Evolutionary conservation across 2,797 vertebrate genomes (phyloP).

Genomic region (Chelmon rostratus): DNA sequence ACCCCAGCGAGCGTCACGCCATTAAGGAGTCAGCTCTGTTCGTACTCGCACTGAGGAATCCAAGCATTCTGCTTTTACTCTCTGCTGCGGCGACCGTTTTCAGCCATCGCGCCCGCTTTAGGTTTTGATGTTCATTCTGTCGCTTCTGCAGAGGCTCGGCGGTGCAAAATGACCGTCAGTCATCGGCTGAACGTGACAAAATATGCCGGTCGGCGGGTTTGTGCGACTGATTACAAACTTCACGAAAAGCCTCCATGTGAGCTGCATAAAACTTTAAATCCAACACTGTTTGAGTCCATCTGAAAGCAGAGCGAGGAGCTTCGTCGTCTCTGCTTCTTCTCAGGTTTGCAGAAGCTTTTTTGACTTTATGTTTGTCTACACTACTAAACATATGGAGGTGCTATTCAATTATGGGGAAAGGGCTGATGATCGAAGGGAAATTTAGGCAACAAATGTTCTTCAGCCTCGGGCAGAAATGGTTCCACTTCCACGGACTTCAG

Average conservation of each 20-base stretch:
- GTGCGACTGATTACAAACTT: background rate
- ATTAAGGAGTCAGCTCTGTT: constrained; percentile 13
- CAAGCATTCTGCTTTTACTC: constrained; percentile 1
- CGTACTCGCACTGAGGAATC: background rate
- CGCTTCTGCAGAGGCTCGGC: background rate
- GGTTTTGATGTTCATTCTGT: background rate
- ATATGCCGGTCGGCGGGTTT: background rate
- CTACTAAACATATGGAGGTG: background rate
- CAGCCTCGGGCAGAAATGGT: background rate
- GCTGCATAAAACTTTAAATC: background rate
- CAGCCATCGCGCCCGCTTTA: background rate
- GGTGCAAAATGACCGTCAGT: background rate
- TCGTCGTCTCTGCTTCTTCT: background rate
- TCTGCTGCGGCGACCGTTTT: background rate
- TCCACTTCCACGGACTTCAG: background rate
- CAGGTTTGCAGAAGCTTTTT: background rate
- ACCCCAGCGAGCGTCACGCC: constrained; percentile 2
- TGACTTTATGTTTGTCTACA: background rate
- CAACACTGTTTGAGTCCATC: background rate
- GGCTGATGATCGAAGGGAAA: background rate
- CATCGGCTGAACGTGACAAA: background rate
- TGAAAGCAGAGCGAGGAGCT: background rate
- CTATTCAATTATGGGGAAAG: background rate
- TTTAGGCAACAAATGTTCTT: background rate
- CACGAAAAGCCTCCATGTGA: background rate